Base-by-base conservation (phyloP, 2,888 invertebrate species). In the Mimas tiliae region DNA sequence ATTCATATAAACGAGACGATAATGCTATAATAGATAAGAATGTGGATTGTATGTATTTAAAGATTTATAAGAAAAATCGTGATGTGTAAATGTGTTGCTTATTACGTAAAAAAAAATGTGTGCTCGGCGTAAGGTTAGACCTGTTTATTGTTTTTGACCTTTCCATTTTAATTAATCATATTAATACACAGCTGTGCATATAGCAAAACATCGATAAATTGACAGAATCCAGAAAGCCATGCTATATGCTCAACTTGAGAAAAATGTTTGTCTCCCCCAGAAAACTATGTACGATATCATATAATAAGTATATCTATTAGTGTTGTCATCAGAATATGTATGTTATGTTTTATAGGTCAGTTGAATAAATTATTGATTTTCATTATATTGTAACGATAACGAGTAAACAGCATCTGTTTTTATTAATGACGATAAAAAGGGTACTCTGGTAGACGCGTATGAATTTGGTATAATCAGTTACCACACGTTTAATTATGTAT, bases 171-270 rank as follows among this genome's bases (percentile, higher is more conserved):
- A 86, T 85, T 80, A 79, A 78, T 72, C 76, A 77, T 80, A 78
- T 74, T 75, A 84, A 83, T 84, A 82, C 84, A 74, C 83, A 77
- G 74, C 80, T 84, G 83, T 79, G 72, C 71, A 76, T 72, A 83
- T 73, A 68, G 63, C 68, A 70, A 55, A 69, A 68, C 67, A 62
- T 65, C 68, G 72, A 70, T 78, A 76, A 80, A 65, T 80, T 78
- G 45, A 6, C 38, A 9, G 6, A 38, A 38, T 7, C 9, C 38
- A 72, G 72, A 55, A 8, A n/a, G n/a, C 6, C 6, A 9, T 1
- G 8, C n/a, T n/a, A 75, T 70, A 65, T 58, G 21, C 6, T 47
- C 55, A 48, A 63, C 45, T 48, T 64, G 47, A 52, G 66, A 63
- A 68, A 69, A 68, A 65, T 19, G 7, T 33, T 12, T 52, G 52